Evolutionary conservation across 1,140 invertebrate genomes (phyloP).

Genomic region (Oryctes rhinoceros): DNA sequence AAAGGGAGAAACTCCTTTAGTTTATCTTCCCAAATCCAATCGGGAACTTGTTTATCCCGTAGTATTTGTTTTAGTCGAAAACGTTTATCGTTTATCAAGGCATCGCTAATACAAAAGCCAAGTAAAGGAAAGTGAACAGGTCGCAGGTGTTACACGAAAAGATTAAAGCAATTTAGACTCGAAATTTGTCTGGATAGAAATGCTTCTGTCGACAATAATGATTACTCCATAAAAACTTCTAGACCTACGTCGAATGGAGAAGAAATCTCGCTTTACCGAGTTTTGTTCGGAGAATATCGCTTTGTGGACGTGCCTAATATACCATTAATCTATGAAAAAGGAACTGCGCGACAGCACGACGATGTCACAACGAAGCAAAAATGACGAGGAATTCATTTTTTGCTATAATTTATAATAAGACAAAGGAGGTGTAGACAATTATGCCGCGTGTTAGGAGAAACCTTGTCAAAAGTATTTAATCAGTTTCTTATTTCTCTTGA

Average conservation of each 20-base stretch:
- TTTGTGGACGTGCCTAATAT: no score
- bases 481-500: no score
- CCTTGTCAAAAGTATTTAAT: no score
- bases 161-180: constrained; percentile 50
- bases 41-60: neutral
- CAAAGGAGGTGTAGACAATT: no score
- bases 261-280: neutral
- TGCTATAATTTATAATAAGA: no score
- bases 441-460: no score
- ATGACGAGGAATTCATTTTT: no score
- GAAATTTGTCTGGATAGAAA: constrained; percentile 49
- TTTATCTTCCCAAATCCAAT: constrained; percentile 21
- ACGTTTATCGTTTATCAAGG: constrained; percentile 29
- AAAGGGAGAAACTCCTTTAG: neutral
- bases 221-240: constrained; percentile 46
- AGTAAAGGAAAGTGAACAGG: constrained; percentile 17
- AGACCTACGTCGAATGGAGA: neutral
- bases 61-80: constrained; percentile 33
- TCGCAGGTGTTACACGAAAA: constrained; percentile 49
- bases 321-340: no score
- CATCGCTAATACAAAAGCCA: constrained; percentile 2
- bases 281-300: neutral
- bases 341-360: no score
- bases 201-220: constrained; percentile 47
- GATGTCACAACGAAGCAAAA: no score